Conservation (phyloP, 1,140 invertebrate species). For the Bombus vancouverensis region DNA sequence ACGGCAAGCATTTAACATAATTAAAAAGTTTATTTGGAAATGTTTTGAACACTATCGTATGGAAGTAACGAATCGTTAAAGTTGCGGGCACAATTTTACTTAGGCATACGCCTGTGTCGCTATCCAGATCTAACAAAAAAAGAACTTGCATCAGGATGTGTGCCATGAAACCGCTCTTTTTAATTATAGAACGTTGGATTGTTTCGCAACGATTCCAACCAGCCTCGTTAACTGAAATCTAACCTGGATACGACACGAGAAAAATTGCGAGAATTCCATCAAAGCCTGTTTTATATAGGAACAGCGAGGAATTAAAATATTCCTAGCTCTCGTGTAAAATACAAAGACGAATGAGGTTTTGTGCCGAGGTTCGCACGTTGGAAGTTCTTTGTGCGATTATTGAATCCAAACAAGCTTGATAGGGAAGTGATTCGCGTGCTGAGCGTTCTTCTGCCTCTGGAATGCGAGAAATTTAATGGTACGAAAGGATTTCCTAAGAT, state of each 20-base stretch:
- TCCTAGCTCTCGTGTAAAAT: neutral
- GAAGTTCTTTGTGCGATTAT: neutral
- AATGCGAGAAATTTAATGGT: neutral
- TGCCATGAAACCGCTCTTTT: constrained; percentile 28
- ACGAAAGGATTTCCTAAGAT: neutral
- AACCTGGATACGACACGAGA: neutral
- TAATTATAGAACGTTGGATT: constrained; percentile 17
- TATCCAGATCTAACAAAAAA: neutral
- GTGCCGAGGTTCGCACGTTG: neutral
- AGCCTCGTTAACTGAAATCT: neutral
- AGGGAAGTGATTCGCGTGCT: constrained; percentile 1
- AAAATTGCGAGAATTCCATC: neutral
- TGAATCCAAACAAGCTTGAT: neutral
- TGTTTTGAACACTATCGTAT: constrained; percentile 26
- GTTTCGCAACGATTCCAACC: constrained; percentile 18
- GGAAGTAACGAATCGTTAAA: constrained; percentile 15
- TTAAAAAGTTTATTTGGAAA: constrained; percentile 32
- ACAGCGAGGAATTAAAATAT: neutral
- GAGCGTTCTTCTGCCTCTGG: neutral
- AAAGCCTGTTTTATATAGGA: constrained; percentile 5
- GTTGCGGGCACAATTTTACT: neutral
- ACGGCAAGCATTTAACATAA: constrained; percentile 26
- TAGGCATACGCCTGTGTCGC: neutral
- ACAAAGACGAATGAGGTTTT: neutral
- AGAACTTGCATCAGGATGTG: neutral